Evolutionary conservation across 2,797 vertebrate genomes (phyloP).

Genomic region (Cetoscarus ocellatus): DNA sequence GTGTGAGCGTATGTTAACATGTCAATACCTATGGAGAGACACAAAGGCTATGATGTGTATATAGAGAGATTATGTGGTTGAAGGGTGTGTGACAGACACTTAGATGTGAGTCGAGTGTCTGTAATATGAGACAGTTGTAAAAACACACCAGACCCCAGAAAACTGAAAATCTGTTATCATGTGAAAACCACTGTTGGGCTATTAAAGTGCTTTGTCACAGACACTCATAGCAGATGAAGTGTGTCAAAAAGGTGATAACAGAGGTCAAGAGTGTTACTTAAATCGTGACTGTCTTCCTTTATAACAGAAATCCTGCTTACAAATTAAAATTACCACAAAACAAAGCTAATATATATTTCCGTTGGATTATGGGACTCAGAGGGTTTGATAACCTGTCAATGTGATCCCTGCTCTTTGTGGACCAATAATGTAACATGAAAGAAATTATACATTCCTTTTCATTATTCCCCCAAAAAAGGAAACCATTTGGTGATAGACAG

Average conservation of each 20-base stretch:
- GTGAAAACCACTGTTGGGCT: conserved; percentile 3
- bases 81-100: conserved; percentile 44
- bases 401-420: no score
- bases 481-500: no score
- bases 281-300: no score
- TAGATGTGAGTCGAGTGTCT: conserved; percentile 9
- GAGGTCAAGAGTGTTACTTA: no score
- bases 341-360: no score
- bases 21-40: conserved; percentile 39
- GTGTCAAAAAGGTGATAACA: no score
- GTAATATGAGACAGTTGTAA: neutral
- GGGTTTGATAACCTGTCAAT: neutral
- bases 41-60: conserved; percentile 31
- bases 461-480: no score
- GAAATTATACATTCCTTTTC: no score
- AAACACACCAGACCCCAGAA: neutral
- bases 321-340: no score
- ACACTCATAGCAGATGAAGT: neutral
- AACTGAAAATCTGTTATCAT: neutral
- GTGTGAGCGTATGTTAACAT: conserved; percentile 24
- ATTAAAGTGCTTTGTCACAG: neutral
- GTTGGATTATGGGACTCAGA: neutral
- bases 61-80: conserved; percentile 42
- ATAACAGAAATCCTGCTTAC: no score
- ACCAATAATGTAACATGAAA: no score